Evolutionary conservation across 2,888 invertebrate species (phyloP), one percentile per base, ranked within the genome.

Genomic region (Cheiracanthium punctorium): DNA sequence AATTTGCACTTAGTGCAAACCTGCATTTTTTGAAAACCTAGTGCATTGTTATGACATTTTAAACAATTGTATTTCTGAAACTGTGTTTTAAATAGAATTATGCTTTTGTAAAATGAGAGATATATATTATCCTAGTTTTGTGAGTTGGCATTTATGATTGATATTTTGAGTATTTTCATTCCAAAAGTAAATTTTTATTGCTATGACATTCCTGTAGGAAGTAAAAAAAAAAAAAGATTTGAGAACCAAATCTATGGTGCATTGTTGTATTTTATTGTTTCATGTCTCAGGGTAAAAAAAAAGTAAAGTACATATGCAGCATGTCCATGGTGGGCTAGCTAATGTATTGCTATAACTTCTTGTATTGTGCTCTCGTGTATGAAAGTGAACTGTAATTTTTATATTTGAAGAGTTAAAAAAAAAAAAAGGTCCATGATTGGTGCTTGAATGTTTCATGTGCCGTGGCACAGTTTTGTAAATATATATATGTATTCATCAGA

Each of bases 381-480:
- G 14, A 17, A 7, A 48, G 2, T 48, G 14, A 48, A 17, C 1
- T 2, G 43, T 48, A 12, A 58, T 7, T 2, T 58, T 58, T 24
- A 5, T 24, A 5, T 5, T 17, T 17, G 10, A 37, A 10, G 10
- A 37, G 37, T 7, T 10, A 10, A 37, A 20, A 5, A 58, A 58
- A 8, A 58, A 24, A 58, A 58, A 20, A 24, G 20, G 58, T 58
- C 58, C 58, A 24, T 20, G 24, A 24, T 58, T 58, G 58, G 58
- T 58, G 58, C 58, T 58, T 58, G 24, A 24, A 17, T 58, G 58
- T 58, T n/a, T 24, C 58, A 24, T 58, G 58, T 58, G 58, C 58
- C 2, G 24, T 58, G 20, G 58, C 24, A 58, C 58, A 24, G 2
- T 24, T 24, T 2, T 58, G 58, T 58, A 58, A 17, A 58, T 58